These are phyloP conservation scores for Catamblyrhynchus diadema DNA, from an alignment of 2,797 vertebrate species.

Conservation along the genomic window DNA sequence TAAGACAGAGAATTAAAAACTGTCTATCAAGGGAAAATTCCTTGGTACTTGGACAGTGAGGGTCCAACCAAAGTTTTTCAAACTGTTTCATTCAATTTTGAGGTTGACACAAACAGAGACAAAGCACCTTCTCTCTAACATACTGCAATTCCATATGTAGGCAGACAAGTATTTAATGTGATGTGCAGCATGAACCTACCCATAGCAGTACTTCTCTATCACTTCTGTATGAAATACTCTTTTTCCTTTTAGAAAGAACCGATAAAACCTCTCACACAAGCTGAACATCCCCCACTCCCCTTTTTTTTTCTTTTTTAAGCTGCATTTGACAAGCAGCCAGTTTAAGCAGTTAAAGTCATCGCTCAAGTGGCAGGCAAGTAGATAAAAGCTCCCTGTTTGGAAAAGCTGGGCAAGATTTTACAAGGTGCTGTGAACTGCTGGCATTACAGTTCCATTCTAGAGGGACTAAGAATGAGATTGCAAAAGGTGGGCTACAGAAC, in stretches of 20 bases:
- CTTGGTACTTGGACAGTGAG: neutral
- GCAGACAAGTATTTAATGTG: neutral
- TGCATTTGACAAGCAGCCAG: neutral
- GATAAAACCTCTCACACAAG: neutral
- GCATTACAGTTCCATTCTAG: neutral
- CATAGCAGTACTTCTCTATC: neutral
- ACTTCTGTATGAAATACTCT: neutral
- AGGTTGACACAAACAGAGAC: neutral
- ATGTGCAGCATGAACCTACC: neutral
- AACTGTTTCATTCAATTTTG: neutral
- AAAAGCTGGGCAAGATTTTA: slow-evolving; percentile 1
- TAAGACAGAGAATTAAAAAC: neutral
- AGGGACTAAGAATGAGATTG: neutral
- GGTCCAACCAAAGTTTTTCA: neutral
- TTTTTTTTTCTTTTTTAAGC: neutral
- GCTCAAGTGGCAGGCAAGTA: neutral
- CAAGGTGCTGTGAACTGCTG: neutral
- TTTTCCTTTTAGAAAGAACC: neutral
- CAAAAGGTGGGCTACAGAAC: neutral
- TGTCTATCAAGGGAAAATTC: neutral
- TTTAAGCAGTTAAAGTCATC: neutral
- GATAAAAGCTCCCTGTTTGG: neutral
- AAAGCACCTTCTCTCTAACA: neutral
- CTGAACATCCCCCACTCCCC: accelerated
- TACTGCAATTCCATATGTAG: neutral